phyloP scores from a whole-genome alignment of 1,140 invertebrate genomes.

The Leptinotarsa lineolata region DNA sequence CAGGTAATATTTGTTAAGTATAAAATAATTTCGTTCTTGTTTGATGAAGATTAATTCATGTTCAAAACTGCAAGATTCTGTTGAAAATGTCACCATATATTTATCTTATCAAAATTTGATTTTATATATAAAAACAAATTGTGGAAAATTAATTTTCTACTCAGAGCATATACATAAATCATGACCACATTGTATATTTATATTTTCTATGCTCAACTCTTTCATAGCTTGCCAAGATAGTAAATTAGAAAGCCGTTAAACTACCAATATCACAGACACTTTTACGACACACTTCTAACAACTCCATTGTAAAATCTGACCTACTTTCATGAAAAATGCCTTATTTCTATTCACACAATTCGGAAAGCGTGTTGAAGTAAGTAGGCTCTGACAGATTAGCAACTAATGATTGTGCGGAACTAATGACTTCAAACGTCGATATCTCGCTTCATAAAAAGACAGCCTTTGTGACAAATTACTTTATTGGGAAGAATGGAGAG shows the following conservation, averaged over 20 bases:
- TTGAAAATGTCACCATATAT: too few relatives aligned
- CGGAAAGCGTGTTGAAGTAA: background rate
- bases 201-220: background rate
- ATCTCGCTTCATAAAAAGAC: background rate
- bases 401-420: background rate
- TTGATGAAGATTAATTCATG: too few relatives aligned
- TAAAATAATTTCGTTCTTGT: too few relatives aligned
- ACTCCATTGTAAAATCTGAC: background rate
- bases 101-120: too few relatives aligned
- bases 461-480: background rate
- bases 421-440: background rate
- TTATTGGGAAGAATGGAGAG: background rate
- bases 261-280: background rate
- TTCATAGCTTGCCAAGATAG: background rate
- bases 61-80: too few relatives aligned
- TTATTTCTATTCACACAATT: background rate
- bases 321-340: background rate
- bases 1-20: too few relatives aligned
- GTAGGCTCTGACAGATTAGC: background rate
- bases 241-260: background rate
- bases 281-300: constrained; percentile 2
- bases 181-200: background rate
- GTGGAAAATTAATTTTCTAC: too few relatives aligned
- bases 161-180: too few relatives aligned
- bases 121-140: too few relatives aligned